These are phyloP conservation scores for Mesocentrotus franciscanus DNA, from an alignment of 53 echinoderm and acorn worm species.

Conservation along the genomic window DNA sequence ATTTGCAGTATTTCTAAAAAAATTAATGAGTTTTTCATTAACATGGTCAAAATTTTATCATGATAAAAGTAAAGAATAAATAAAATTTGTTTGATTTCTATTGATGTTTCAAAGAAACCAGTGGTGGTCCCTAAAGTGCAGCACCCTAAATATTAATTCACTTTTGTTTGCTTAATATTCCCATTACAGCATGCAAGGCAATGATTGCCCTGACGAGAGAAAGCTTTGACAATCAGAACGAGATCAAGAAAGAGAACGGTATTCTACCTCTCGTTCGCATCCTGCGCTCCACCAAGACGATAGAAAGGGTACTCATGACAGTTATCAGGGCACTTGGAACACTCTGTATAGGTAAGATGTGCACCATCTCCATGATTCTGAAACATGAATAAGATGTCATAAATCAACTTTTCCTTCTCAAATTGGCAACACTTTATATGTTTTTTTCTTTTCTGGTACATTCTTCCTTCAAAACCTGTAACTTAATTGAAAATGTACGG, in stretches of 20 bases:
- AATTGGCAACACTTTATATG: neutral
- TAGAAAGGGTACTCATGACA: slow-evolving; percentile 89
- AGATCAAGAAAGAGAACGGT: slow-evolving; percentile 95
- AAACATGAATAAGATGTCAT: neutral
- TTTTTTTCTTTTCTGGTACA: neutral
- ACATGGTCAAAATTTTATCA: no score
- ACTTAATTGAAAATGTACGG: neutral
- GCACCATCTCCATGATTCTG: neutral
- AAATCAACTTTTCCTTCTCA: neutral
- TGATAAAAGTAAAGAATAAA: no score
- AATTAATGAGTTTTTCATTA: no score
- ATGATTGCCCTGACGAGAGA: slow-evolving; percentile 93
- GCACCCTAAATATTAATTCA: neutral
- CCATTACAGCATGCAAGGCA: slow-evolving; percentile 85
- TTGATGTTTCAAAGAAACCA: no score
- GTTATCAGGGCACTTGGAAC: slow-evolving; percentile 94
- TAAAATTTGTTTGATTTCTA: no score
- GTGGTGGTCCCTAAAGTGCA: neutral
- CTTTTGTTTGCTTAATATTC: neutral
- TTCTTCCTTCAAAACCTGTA: neutral
- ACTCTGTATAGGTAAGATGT: slow-evolving; percentile 87
- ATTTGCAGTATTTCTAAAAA: no score
- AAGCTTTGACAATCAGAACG: slow-evolving; percentile 92
- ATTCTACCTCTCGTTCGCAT: slow-evolving; percentile 95
- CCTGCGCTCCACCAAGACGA: slow-evolving; percentile 90